Evolutionary conservation across 2,888 invertebrate genomes (phyloP), one percentile per base, ranked within the genome.

Genomic region (Oegoconia quadripuncta): DNA sequence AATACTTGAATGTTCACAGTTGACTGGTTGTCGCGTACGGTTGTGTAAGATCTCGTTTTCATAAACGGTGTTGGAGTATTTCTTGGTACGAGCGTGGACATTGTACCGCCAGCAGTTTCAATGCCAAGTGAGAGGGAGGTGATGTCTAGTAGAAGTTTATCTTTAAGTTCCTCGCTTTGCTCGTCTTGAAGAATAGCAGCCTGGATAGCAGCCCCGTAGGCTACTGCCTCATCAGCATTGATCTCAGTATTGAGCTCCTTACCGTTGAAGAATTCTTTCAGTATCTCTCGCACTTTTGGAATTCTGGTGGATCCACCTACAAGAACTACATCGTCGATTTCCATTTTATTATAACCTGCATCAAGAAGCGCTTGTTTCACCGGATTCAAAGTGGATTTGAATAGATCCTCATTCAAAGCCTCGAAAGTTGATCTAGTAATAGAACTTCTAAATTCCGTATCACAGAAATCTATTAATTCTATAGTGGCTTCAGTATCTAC

Each of bases 391-490:
- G 98, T 98, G 44, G 94, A 93, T 50, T 97, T 91, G 93, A 99
- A 98, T 52, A 99, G 89, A 79, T 99, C 98, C 8, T 97, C 95
- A 76, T 97, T 96, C 66, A 99, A 89, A 74, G 99, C 98, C 80
- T 99, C 99, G 77, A 99, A 99, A 64, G 97, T 92, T 42, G 98
- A 98, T 61, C 98, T 90, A n/a, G 98, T 97, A 72, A 99, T 95
- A 35, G 93, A 95, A 0, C 97, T 97, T 87, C 97, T 97, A 89
- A 97, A 98, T 76, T 99, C 98, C 54, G 97, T 93, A 48, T 98
- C 97, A 63, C 91, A 97, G 39, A 98, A 90, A 1, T 97, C 97
- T 74, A 98, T 97, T 51, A 98, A 97, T 89, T 98, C 98, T 63
- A 98, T 95, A 68, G 93, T 94, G 23, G 95, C 95, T 76, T 95